Base-by-base conservation (phyloP, 2,888 invertebrate genomes). In the Aromia moschata region DNA sequence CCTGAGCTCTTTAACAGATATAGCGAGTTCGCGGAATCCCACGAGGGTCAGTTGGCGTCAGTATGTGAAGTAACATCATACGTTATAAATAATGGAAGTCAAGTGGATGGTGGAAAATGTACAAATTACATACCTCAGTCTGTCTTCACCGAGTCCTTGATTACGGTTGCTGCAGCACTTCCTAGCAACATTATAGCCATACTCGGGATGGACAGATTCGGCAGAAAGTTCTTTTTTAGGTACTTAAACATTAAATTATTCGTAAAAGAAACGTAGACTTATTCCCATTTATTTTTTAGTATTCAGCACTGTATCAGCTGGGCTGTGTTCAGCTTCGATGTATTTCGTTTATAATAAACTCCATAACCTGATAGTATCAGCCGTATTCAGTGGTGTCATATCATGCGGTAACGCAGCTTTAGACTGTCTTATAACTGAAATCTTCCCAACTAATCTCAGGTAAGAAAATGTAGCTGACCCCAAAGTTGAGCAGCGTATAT, bases 1-100 rank as follows among this genome's bases (percentile, higher is more conserved):
- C 96, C 96, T 0, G 95, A 96, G 81, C 85, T 96, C 76, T 96
- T 96, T 82, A 93, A 92, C 79, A 90, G 95, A 44, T 93, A 93
- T 79, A 92, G 93, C 81, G 91, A 92, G 77, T 94, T 86, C 82
- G 86, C 88, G 47, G 84, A 85, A 51, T 82, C 84, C 25, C 87
- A 90, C 80, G 88, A 89, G 47, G 87, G 86, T 70, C 83, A 84
- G 44, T 84, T 85, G 47, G 89, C 89, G 0, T 86, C 87, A 68
- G 90, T 92, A 55, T 93, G 93, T 75, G 82, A 87, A 62, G 93
- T 93, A 57, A 93, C 92, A 10, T 83, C 87, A 0, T 93, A 88
- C 79, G 91, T 93, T 18, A 89, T 91, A 1, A 68, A 71, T 41
- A 45, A 36, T 18, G 90, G 90, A 62, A 86, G 87, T 45, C 87